Evolutionary conservation across 2,113 vertebrate genomes (phyloP).

Genomic region (Neotragus pygmaeus): DNA sequence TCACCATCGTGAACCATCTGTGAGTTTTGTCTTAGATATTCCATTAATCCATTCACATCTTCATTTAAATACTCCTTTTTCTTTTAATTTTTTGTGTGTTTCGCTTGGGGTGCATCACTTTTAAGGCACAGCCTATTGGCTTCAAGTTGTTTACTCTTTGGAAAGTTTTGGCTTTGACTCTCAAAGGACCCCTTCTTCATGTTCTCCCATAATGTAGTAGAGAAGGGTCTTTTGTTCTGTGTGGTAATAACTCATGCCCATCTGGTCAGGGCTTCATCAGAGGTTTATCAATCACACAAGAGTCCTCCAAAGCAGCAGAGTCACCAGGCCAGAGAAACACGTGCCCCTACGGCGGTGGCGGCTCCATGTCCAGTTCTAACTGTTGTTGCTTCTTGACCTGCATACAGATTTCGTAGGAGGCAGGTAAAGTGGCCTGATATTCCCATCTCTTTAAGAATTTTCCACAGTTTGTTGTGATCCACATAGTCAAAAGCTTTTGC

Average conservation of each 20-base stretch:
- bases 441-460: neutral
- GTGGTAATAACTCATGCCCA: conserved; percentile 87
- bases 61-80: conserved; percentile 85
- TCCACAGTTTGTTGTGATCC: neutral
- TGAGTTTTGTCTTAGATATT: conserved; percentile 77
- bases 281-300: neutral
- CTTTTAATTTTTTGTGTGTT: conserved; percentile 78
- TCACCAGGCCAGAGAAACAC: neutral
- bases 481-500: neutral
- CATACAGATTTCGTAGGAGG: neutral
- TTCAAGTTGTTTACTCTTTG: neutral
- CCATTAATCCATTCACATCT: conserved; percentile 92
- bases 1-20: conserved; percentile 1
- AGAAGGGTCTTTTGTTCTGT: conserved; percentile 79
- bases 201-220: conserved; percentile 89
- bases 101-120: conserved; percentile 48
- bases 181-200: conserved; percentile 64
- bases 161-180: neutral
- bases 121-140: conserved; percentile 26
- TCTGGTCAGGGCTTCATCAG: conserved; percentile 84
- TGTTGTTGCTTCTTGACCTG: neutral
- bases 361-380: neutral
- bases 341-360: fast-evolving
- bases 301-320: neutral
- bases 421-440: neutral